Evolutionary conservation across 2,113 vertebrate species (phyloP), one percentile per base, ranked within the genome.

Genomic region (Solea solea): DNA sequence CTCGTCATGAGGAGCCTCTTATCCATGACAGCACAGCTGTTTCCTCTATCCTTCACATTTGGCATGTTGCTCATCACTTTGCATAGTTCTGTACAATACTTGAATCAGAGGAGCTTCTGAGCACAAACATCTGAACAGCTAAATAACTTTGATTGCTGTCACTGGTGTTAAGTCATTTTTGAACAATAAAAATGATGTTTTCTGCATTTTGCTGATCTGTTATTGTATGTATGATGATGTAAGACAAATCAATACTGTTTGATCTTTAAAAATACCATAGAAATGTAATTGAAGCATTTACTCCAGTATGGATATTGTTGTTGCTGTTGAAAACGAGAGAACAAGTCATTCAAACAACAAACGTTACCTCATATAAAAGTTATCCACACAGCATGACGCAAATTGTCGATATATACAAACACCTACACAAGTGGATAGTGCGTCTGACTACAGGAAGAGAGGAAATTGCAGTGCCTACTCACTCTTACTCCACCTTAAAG

Each of bases 21-120:
- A 86, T 79, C 81, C 82, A 72, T 82, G 80, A 81, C 81, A 88
- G 81, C 90, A 89, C 86, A 88, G 88, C 85, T 91, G 88, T 86
- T 86, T 92, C 76, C 80, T 80, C 80, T 67, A 59, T 70, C 78
- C 69, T 77, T 84, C 83, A 81, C 86, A 85, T 87, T 90, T 81
- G 74, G 55, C 82, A 44, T 3, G 27, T 72, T 81, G 79, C 64
- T 86, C 73, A 78, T 72, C 64, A 50, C 55, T 87, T 85, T 87
- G 62, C 76, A 84, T 75, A 64, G 61, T 77, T 83, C 61, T 81
- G 68, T 61, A 78, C 70, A 78, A 59, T 74, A 60, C 58, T 69
- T 56, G 46, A 77, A 54, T 84, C 56, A 74, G 78, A 74, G 25
- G 50, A 12, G 58, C 67, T 65, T 72, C 41, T 44, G 57, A 76